A percentile compares a stretch with the other conserved stretches of the same genome.
Conservation (phyloP, 2,888 invertebrate species). For the Rhogogaster chlorosoma region DNA sequence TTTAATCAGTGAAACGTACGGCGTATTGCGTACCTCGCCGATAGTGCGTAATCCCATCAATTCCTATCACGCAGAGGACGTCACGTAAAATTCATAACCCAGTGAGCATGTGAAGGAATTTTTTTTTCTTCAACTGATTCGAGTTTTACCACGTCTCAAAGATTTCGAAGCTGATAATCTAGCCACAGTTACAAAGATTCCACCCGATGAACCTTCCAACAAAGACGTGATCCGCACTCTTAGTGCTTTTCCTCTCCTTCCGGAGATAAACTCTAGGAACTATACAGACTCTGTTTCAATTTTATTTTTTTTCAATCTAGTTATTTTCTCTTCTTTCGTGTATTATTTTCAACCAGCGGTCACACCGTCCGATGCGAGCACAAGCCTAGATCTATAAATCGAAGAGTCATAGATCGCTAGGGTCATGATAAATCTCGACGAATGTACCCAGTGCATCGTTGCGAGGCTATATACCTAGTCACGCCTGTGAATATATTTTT, state of each 20-base stretch:
- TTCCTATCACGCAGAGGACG: conserved; percentile 44
- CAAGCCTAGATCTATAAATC: not conserved
- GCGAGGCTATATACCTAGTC: not conserved
- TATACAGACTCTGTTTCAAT: not conserved
- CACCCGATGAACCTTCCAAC: conserved; percentile 38
- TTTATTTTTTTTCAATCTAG: not conserved
- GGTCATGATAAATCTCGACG: not conserved
- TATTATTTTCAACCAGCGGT: not conserved
- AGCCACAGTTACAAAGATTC: conserved; percentile 42
- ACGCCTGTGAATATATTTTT: not conserved
- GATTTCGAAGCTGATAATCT: conserved; percentile 49
- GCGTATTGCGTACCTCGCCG: not conserved
- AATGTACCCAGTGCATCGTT: not conserved
- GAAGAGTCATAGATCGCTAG: conserved; percentile 1
- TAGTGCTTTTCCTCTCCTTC: conserved; percentile 29
- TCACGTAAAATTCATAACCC: conserved; percentile 49
- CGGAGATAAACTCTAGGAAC: conserved; percentile 6
- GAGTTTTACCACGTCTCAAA: conserved; percentile 38
- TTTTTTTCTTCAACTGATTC: conserved; percentile 19
- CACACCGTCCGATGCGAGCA: not conserved
- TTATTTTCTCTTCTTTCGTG: not conserved
- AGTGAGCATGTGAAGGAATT: conserved; percentile 36
- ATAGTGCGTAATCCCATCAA: conserved; percentile 7
- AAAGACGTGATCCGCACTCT: conserved; percentile 36
- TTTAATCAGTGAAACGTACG: not conserved